A percentile compares a stretch with the other conserved stretches of the same genome.
phyloP scores from a whole-genome alignment of 2,888 invertebrate genomes.

The Rhagophthalmus giganteus region DNA sequence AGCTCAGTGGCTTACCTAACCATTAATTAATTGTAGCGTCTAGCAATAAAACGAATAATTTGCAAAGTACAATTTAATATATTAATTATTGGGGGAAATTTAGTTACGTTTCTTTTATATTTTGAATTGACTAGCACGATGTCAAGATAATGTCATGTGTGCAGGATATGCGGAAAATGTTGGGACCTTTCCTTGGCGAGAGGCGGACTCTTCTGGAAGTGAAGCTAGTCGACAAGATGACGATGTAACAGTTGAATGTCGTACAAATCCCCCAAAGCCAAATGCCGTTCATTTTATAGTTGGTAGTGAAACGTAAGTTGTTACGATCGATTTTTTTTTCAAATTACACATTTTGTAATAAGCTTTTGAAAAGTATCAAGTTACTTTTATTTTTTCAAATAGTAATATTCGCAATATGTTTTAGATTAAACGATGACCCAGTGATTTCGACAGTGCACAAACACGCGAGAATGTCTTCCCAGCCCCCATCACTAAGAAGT shows the following conservation, averaged over 20 bases:
- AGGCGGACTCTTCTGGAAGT: conserved; percentile 62
- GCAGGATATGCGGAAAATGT: conserved; percentile 44
- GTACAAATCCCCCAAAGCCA: conserved; percentile 10
- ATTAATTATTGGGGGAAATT: too few relatives aligned
- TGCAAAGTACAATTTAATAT: too few relatives aligned
- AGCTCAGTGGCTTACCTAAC: too few relatives aligned
- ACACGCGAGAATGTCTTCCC: conserved; percentile 31
- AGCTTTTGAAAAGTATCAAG: too few relatives aligned
- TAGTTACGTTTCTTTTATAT: too few relatives aligned
- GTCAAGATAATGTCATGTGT: too few relatives aligned
- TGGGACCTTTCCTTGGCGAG: conserved; percentile 51
- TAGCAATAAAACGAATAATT: too few relatives aligned
- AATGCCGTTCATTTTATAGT: conserved; percentile 55
- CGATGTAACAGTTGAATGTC: conserved; percentile 39
- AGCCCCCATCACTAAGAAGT: conserved; percentile 41
- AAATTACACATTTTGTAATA: too few relatives aligned
- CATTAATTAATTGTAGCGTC: too few relatives aligned
- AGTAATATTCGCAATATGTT: neutral
- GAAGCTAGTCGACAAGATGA: conserved; percentile 60
- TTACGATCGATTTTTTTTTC: neutral
- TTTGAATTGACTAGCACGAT: too few relatives aligned
- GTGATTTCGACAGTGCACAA: conserved; percentile 19
- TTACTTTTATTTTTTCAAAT: neutral
- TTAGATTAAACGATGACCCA: conserved; percentile 17
- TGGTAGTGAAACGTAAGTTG: conserved; percentile 55